These are phyloP conservation scores for Chlorops oryzae DNA, from an alignment of 1,140 invertebrate genomes.

Conservation along the genomic window DNA sequence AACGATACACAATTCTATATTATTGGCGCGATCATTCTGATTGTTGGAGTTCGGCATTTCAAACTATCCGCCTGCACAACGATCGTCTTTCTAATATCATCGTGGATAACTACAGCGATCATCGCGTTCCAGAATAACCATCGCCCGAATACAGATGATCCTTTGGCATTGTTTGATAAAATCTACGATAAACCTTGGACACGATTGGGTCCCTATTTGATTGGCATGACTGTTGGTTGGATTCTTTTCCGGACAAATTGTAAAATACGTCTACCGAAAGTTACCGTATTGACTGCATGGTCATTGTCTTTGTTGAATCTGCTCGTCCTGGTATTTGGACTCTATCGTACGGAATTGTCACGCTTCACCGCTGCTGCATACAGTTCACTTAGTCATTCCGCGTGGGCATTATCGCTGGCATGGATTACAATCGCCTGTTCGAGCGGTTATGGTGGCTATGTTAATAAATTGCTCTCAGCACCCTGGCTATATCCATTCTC, in stretches of 20 bases:
- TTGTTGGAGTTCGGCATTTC: conserved; percentile 67
- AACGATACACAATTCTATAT: conserved; percentile 82
- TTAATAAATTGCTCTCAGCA: conserved; percentile 66
- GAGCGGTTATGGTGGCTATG: conserved; percentile 76
- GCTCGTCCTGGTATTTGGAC: conserved; percentile 66
- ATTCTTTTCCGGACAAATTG: conserved; percentile 75
- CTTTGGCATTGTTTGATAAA: conserved; percentile 76
- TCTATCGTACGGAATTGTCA: conserved; percentile 64
- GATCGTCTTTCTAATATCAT: conserved; percentile 62
- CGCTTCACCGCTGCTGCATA: conserved; percentile 69
- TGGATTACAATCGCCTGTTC: conserved; percentile 88
- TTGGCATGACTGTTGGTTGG: conserved; percentile 79
- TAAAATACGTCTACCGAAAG: conserved; percentile 67
- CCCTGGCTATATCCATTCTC: conserved; percentile 75
- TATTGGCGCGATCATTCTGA: conserved; percentile 69
- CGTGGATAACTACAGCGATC: conserved; percentile 71
- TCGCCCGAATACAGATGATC: conserved; percentile 72
- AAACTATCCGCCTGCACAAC: conserved; percentile 61
- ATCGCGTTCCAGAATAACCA: conserved; percentile 73
- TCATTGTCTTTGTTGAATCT: conserved; percentile 57
- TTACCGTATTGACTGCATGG: conserved; percentile 66
- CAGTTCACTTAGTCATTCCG: conserved; percentile 74
- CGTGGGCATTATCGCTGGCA: conserved; percentile 73
- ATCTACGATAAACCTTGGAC: conserved; percentile 87
- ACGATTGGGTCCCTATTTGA: conserved; percentile 69